Conservation (phyloP, 2,113 vertebrate species). For the Nannobrachium achirus region DNA sequence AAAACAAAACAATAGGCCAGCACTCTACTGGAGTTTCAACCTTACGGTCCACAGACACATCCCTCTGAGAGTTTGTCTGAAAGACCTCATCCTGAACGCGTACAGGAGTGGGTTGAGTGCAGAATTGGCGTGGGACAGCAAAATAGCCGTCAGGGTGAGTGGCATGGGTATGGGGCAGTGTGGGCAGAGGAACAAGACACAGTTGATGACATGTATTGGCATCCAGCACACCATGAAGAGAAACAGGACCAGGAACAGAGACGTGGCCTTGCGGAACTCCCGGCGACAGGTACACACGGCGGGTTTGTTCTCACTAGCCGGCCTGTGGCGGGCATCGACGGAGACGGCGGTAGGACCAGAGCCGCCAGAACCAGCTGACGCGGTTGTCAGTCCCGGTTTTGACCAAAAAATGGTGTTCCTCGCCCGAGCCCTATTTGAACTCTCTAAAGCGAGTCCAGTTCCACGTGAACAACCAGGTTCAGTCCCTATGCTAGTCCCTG, state of each 20-base stretch:
- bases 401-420: background rate
- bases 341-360: background rate
- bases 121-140: conserved; percentile 73
- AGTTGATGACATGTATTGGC: conserved; percentile 71
- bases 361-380: background rate
- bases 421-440: background rate
- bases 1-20: no score
- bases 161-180: conserved; percentile 47
- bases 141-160: conserved; percentile 46
- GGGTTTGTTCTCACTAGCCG: background rate
- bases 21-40: background rate
- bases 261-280: conserved; percentile 60
- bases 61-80: conserved; percentile 53
- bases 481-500: background rate
- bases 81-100: conserved; percentile 70
- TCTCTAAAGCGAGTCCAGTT: background rate
- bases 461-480: background rate
- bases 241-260: conserved; percentile 69
- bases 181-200: conserved; percentile 56
- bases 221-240: conserved; percentile 70
- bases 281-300: background rate
- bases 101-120: conserved; percentile 73
- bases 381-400: background rate
- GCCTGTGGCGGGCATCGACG: background rate
- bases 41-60: conserved; percentile 19